Evolutionary conservation across 2,797 vertebrate genomes (phyloP), one percentile per base, ranked within the genome.

Genomic region (Enteromius trimaculatus): DNA sequence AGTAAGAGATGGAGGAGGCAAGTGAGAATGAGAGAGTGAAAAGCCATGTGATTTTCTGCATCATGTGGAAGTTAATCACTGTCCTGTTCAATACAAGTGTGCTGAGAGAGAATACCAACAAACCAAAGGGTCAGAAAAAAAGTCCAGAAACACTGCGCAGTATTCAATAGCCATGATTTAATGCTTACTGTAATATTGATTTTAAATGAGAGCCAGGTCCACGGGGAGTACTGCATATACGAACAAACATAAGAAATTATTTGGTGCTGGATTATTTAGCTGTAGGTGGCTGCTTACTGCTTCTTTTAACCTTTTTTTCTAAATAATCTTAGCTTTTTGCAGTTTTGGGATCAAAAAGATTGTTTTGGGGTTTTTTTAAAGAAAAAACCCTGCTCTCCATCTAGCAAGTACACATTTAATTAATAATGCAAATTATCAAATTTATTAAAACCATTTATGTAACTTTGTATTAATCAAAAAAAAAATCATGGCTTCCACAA

Each of bases 111-210:
- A 34, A 65, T 34, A 65, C 3, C 16, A 34, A 34, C 19, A 49
- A 64, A 47, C 53, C 10, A 44, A 44, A 44, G 26, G 19, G 17
- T 72, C 39, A 1, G 11, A 51, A 34, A 64, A 64, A 64, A 62
- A 65, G 29, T 39, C 70, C 31, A 75, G 7, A 76, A 53, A 66
- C 13, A 75, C 31, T 53, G 44, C 39, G 6, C 60, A 76, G 51
- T n/a, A 68, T 68, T 82, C 31, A 75, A 74, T 75, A 55, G 23
- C 23, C 58, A 37, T 37, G 19, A 64, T 74, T 74, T 39, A 81
- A 51, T 51, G 17, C 49, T 75, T 26, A 82, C 10, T 55, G 71
- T 31, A 66, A 53, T 68, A 75, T 75, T 82, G 80, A 75, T 82
- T 81, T 75, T 39, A 53, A 53, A 75, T 39, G 16, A 65, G 29